A percentile compares a stretch with the other conserved stretches of the same genome.
Conservation (phyloP, 2,888 invertebrate genomes). For the Amaurobius ferox region DNA sequence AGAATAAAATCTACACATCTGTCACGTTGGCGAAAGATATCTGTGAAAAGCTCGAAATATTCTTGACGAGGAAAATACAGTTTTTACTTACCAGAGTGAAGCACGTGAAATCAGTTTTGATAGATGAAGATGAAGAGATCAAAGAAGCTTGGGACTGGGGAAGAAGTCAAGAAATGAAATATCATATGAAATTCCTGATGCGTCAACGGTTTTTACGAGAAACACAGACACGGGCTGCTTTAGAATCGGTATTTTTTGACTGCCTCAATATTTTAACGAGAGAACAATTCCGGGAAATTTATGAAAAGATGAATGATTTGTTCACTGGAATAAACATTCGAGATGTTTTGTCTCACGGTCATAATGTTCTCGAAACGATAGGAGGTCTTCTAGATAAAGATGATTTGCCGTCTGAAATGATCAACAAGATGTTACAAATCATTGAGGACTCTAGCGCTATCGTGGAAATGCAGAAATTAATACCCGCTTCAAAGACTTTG, state of each 20-base stretch:
- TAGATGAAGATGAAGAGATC: slow-evolving; percentile 14
- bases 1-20: not conserved
- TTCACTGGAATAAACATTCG: not conserved
- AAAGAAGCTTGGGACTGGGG: not conserved
- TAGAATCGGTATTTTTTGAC: not conserved
- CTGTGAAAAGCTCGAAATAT: not conserved
- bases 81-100: not conserved
- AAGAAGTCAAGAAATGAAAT: not conserved
- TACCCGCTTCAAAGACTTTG: not conserved
- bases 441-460: not conserved
- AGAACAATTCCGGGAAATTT: not conserved
- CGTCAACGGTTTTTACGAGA: not conserved
- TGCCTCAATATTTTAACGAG: not conserved
- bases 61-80: not conserved
- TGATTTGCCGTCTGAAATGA: not conserved
- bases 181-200: slow-evolving; percentile 6
- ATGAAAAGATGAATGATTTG: not conserved
- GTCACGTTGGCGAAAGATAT: not conserved
- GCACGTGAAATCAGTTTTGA: not conserved
- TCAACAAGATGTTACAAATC: not conserved
- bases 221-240: not conserved
- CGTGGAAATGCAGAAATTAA: not conserved
- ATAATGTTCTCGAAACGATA: not conserved
- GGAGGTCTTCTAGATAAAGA: not conserved
- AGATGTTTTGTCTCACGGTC: not conserved